phyloP scores from a whole-genome alignment of 2,797 vertebrate species.

The Eulemur rubriventer region DNA sequence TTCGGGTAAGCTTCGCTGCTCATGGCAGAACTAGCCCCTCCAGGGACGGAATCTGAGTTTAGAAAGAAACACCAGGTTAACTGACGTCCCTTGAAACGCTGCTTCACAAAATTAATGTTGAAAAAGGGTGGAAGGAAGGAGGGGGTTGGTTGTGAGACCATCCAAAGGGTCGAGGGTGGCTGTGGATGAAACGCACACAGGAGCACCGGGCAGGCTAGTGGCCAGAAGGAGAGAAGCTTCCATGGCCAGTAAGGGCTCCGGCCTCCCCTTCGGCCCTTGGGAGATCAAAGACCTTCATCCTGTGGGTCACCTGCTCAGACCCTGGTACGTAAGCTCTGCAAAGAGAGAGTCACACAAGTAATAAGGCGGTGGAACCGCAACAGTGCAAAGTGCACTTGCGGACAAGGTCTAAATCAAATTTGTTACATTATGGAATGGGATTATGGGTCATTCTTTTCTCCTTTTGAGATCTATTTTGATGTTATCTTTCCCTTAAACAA shows the following conservation, averaged over 20 bases:
- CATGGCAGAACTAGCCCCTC: constrained; percentile 74
- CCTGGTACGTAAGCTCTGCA: neutral
- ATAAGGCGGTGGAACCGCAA: neutral
- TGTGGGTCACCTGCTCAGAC: neutral
- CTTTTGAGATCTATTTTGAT: constrained; percentile 15
- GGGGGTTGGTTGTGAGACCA: neutral
- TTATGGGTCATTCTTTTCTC: neutral
- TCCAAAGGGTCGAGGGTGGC: neutral
- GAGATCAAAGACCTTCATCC: neutral
- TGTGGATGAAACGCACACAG: accelerated
- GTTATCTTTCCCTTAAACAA: neutral
- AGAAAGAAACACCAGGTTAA: constrained; percentile 12
- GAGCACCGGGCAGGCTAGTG: neutral
- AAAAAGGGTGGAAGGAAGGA: neutral
- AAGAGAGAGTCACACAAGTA: neutral
- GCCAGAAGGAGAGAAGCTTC: neutral
- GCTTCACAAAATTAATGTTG: neutral
- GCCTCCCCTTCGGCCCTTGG: neutral
- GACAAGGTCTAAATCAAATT: neutral
- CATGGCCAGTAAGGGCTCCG: neutral
- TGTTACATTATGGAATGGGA: neutral
- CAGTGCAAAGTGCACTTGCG: neutral
- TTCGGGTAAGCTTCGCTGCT: constrained; percentile 87
- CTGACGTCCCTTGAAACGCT: neutral
- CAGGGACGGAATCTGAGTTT: constrained; percentile 86